Evolutionary conservation across 2,113 vertebrate genomes (phyloP).

Genomic region (Pedetes capensis): DNA sequence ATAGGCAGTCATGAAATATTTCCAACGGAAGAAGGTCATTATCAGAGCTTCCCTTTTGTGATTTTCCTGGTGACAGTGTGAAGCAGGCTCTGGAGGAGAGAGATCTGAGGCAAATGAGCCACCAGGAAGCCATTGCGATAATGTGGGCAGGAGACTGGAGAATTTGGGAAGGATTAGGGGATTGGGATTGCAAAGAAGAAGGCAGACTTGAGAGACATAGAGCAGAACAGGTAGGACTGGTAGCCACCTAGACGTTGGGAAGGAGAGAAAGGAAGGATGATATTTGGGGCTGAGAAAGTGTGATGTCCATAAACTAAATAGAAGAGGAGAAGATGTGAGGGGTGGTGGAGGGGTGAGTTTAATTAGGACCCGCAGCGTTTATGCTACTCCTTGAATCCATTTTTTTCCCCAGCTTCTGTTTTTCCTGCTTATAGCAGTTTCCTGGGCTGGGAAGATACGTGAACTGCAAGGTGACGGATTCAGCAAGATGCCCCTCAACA

Average conservation of each 20-base stretch:
- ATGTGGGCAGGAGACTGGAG: background rate
- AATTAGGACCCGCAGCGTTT: background rate
- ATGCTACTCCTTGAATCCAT: background rate
- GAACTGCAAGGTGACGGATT: background rate
- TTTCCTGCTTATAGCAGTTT: background rate
- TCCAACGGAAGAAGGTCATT: background rate
- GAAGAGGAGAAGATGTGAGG: background rate
- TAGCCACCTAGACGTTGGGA: background rate
- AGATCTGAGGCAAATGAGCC: background rate
- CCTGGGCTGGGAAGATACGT: background rate
- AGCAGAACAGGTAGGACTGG: background rate
- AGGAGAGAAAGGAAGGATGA: background rate
- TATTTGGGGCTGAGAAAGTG: background rate
- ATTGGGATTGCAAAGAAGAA: background rate
- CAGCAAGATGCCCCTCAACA: background rate
- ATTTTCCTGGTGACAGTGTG: background rate
- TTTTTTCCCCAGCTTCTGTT: background rate
- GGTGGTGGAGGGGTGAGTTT: background rate
- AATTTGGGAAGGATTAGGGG: background rate
- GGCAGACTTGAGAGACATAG: background rate
- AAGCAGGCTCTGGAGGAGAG: background rate
- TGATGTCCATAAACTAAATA: background rate
- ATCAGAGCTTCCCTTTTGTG: background rate
- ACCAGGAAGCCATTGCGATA: background rate
- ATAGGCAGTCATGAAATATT: background rate